Conservation (phyloP, 1,140 invertebrate species). For the Sitobion miscanthi region DNA sequence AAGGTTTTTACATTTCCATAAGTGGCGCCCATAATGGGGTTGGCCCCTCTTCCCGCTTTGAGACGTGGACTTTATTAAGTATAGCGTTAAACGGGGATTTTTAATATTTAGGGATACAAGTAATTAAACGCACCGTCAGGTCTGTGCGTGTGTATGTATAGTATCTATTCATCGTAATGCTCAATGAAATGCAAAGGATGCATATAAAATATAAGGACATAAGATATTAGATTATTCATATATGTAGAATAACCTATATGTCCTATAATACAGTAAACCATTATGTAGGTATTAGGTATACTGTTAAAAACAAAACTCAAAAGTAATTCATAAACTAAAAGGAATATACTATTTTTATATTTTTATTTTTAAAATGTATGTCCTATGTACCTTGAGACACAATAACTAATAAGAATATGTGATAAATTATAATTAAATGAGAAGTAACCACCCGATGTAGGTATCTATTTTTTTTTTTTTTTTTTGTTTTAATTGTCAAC, state of each 20-base stretch:
- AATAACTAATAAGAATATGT: not conserved
- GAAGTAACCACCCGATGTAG: not conserved
- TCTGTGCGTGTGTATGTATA: not conserved
- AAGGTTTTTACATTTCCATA: conserved; percentile 29
- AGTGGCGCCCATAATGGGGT: conserved; percentile 51
- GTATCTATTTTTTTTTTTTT: not conserved
- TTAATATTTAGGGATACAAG: not conserved
- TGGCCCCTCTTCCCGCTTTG: not conserved
- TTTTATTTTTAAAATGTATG: not conserved
- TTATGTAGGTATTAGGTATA: not conserved
- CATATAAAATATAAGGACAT: not conserved
- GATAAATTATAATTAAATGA: not conserved
- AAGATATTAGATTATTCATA: not conserved
- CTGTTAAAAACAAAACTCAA: not conserved
- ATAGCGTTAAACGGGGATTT: not conserved
- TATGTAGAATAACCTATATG: not conserved
- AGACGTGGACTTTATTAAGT: conserved; percentile 11
- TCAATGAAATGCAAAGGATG: not conserved
- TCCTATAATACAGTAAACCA: not conserved
- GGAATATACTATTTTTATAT: not conserved
- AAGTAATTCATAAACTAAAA: not conserved
- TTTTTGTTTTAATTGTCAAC: not conserved
- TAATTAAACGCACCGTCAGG: not conserved
- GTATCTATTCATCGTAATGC: not conserved
- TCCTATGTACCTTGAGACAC: not conserved